Conservation (phyloP, 2,888 invertebrate genomes). For the Cheilosia soror region DNA sequence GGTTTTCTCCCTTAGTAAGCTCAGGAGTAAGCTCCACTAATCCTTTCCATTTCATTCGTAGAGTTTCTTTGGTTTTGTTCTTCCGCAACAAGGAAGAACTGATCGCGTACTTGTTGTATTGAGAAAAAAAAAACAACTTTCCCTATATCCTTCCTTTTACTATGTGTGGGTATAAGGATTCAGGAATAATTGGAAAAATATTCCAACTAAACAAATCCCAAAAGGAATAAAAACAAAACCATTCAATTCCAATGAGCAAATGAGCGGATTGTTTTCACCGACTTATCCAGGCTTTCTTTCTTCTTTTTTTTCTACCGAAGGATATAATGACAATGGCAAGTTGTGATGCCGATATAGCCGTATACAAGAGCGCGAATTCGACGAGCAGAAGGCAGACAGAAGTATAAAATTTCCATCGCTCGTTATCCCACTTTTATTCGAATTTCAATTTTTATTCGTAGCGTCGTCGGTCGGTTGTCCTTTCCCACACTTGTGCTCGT, state of each 20-base stretch:
- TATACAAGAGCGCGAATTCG: constrained; percentile 2
- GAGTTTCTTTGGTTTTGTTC: background rate
- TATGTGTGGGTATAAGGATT: background rate
- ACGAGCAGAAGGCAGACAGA: background rate
- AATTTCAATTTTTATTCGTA: background rate
- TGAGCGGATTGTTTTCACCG: constrained; percentile 37
- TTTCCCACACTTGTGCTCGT: background rate
- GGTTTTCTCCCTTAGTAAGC: background rate
- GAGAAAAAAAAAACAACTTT: constrained; percentile 7
- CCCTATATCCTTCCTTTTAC: background rate
- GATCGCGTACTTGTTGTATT: constrained; percentile 37
- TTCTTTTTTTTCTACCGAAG: background rate
- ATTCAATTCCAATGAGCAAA: constrained; percentile 23
- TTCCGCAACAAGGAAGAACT: constrained; percentile 24
- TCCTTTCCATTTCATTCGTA: constrained; percentile 5
- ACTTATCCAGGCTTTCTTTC: constrained; percentile 4
- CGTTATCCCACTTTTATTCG: background rate
- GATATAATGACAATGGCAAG: background rate
- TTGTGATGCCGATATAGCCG: background rate
- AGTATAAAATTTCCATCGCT: background rate
- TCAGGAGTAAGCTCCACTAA: background rate
- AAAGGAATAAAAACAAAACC: constrained; percentile 4
- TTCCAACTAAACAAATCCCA: background rate
- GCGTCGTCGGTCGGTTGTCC: background rate
- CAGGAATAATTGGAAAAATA: background rate